A percentile compares a stretch with the other conserved stretches of the same genome.
phyloP scores from a whole-genome alignment of 2,888 invertebrate genomes.

The Ephialtes manifestator region DNA sequence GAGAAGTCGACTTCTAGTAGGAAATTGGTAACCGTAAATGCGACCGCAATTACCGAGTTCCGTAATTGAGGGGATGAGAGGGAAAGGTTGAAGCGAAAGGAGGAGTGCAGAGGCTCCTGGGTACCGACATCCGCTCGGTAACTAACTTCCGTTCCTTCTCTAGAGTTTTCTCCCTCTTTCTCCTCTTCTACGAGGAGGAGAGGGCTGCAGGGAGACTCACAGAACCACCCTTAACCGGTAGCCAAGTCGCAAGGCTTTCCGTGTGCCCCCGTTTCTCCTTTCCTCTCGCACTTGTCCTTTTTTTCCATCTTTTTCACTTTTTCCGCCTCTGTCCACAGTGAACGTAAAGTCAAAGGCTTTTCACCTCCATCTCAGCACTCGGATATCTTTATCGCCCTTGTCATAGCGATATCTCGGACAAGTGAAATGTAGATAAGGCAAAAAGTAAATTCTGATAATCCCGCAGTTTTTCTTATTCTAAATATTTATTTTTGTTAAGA shows the following conservation, averaged over 20 bases:
- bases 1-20: slow-evolving; percentile 42
- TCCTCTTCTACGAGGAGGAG: slow-evolving; percentile 15
- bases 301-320: slow-evolving; percentile 10
- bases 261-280: slow-evolving; percentile 21
- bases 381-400: slow-evolving; percentile 11
- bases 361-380: neutral
- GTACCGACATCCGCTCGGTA: slow-evolving; percentile 73
- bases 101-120: slow-evolving; percentile 38
- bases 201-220: neutral
- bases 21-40: slow-evolving; percentile 71
- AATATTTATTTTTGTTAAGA: neutral
- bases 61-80: slow-evolving; percentile 70
- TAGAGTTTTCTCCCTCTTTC: slow-evolving; percentile 45
- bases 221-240: slow-evolving; percentile 22
- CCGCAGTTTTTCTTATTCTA: neutral
- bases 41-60: slow-evolving; percentile 75
- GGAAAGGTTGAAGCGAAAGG: slow-evolving; percentile 13
- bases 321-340: neutral
- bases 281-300: slow-evolving; percentile 2
- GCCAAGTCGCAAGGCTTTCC: slow-evolving; percentile 12
- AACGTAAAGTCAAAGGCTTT: neutral
- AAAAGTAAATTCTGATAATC: neutral
- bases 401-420: slow-evolving; percentile 5
- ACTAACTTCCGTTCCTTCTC: slow-evolving; percentile 75
- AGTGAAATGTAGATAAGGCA: neutral